A percentile compares a stretch with the other conserved stretches of the same genome.
Evolutionary conservation across 2,888 invertebrate genomes (phyloP).

Genomic region (Mesorhabditis spiculigera): DNA sequence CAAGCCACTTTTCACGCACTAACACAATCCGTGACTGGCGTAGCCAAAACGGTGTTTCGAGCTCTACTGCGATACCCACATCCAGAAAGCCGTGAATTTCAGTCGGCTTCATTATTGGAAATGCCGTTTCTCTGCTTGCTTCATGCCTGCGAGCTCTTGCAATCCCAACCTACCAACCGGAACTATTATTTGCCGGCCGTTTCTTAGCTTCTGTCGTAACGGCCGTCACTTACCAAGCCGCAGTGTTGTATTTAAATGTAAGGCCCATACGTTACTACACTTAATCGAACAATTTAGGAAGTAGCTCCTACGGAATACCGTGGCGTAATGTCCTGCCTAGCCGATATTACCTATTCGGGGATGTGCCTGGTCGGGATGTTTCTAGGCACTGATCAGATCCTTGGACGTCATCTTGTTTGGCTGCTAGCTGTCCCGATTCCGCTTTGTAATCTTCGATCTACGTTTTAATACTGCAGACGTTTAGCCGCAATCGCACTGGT

Average conservation of each 20-base stretch:
- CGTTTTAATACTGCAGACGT: neutral
- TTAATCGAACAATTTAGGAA: constrained; percentile 27
- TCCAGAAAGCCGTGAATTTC: constrained; percentile 7
- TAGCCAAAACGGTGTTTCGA: no score
- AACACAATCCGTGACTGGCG: no score
- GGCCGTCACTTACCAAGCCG: constrained; percentile 44
- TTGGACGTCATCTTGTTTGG: constrained; percentile 34
- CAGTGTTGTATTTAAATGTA: constrained; percentile 42
- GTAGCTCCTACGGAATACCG: constrained; percentile 43
- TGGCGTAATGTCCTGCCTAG: constrained; percentile 37
- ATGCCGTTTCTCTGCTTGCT: constrained; percentile 25
- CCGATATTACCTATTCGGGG: constrained; percentile 42
- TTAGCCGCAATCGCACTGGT: constrained; percentile 29
- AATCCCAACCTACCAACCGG: constrained; percentile 30
- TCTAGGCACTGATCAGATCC: constrained; percentile 32
- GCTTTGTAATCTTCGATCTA: constrained; percentile 21
- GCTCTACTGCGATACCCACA: no score
- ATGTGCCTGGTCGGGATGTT: constrained; percentile 39
- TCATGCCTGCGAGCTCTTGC: constrained; percentile 30
- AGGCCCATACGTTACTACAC: neutral
- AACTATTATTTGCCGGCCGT: constrained; percentile 33
- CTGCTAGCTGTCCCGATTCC: constrained; percentile 32
- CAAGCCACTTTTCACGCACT: no score
- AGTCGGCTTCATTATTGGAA: constrained; percentile 41
- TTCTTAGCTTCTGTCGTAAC: constrained; percentile 40